A percentile compares a stretch with the other conserved stretches of the same genome.
Conservation (phyloP, 2,888 invertebrate species). For the Crocallis elinguaria region DNA sequence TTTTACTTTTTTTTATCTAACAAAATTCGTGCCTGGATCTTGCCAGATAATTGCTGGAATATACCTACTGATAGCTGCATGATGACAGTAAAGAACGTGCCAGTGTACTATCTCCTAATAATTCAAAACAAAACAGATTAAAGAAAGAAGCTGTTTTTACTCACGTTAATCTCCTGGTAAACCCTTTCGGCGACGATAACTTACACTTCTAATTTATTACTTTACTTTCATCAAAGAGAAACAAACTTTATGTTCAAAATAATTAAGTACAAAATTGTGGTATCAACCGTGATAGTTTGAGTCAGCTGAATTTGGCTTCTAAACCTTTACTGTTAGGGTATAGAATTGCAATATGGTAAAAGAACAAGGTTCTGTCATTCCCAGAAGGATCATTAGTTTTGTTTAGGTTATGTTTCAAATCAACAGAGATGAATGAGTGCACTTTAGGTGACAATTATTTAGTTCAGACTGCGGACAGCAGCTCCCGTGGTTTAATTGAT, state of each 20-base stretch:
- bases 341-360: background rate
- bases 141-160: background rate
- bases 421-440: slow-evolving; percentile 16
- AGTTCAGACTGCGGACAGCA: too few relatives aligned
- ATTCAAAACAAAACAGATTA: background rate
- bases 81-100: too few relatives aligned
- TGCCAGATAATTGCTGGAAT: too few relatives aligned
- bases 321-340: background rate
- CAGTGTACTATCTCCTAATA: too few relatives aligned
- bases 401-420: slow-evolving; percentile 15
- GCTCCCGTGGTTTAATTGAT: too few relatives aligned
- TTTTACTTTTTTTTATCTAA: too few relatives aligned
- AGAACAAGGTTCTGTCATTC: background rate
- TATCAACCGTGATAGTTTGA: background rate
- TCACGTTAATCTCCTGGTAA: slow-evolving; percentile 1
- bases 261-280: background rate
- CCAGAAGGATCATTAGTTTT: slow-evolving; percentile 19
- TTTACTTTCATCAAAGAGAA: background rate
- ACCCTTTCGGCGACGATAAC: background rate
- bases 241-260: background rate
- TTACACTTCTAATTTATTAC: background rate
- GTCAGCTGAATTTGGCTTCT: background rate
- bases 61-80: too few relatives aligned
- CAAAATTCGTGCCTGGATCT: too few relatives aligned
- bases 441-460: slow-evolving; percentile 1